phyloP scores from a whole-genome alignment of 2,888 invertebrate genomes.

The Ligdia adustata region DNA sequence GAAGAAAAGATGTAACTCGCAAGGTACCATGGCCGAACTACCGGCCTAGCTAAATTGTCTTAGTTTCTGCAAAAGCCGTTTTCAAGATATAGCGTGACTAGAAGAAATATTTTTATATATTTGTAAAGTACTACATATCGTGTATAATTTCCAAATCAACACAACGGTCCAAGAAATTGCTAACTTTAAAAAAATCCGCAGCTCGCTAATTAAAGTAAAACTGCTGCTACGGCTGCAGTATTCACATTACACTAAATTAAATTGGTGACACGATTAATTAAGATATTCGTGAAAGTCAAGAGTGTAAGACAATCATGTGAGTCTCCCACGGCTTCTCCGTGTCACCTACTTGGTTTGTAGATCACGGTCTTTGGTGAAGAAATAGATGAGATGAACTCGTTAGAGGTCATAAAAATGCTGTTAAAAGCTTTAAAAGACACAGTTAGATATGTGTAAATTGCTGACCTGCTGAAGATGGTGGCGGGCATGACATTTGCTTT shows the following conservation, averaged over 20 bases:
- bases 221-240: constrained; percentile 42
- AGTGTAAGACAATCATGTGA: constrained; percentile 63
- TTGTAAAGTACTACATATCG: too few relatives aligned
- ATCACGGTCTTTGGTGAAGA: constrained; percentile 56
- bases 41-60: too few relatives aligned
- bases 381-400: constrained; percentile 11
- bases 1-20: too few relatives aligned
- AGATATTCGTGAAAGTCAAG: constrained; percentile 76
- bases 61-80: too few relatives aligned
- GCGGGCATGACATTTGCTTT: too few relatives aligned
- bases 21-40: too few relatives aligned
- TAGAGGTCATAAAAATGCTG: constrained; percentile 6
- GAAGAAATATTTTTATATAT: too few relatives aligned
- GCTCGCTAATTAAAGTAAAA: constrained; percentile 17
- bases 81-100: too few relatives aligned
- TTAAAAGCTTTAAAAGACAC: neutral
- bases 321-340: constrained; percentile 64
- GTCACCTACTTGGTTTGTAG: constrained; percentile 71
- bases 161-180: neutral
- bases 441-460: too few relatives aligned
- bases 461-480: too few relatives aligned
- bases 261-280: constrained; percentile 75
- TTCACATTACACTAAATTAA: constrained; percentile 72
- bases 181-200: constrained; percentile 1
- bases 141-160: too few relatives aligned